Conservation (phyloP, 2,113 vertebrate species). For the Oenanthe melanoleuca region DNA sequence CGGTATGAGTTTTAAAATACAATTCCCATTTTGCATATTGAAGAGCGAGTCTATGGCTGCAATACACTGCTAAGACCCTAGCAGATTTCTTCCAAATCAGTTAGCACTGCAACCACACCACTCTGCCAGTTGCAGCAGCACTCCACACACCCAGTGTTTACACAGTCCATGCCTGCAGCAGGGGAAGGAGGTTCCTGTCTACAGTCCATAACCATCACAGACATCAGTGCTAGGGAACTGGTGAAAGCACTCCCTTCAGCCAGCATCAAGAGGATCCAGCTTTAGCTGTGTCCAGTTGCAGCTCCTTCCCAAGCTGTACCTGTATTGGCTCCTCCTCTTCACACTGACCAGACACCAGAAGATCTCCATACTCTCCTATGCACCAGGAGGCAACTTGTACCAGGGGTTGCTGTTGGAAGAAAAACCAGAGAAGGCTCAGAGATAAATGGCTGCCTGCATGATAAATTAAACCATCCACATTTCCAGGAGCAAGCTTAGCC, state of each 20-base stretch:
- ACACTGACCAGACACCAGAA: slow-evolving; percentile 95
- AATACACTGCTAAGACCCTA: not conserved
- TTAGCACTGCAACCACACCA: not conserved
- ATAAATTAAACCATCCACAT: not conserved
- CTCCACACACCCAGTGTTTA: not conserved
- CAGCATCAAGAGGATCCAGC: not conserved
- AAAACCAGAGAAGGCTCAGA: not conserved
- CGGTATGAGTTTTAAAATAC: not conserved
- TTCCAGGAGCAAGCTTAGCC: not conserved
- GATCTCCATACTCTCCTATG: slow-evolving; percentile 98
- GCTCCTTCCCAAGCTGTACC: slow-evolving; percentile 71
- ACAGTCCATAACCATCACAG: not conserved
- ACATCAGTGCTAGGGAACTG: not conserved
- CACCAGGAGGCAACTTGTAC: slow-evolving; percentile 99
- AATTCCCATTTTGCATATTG: not conserved
- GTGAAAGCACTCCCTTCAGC: not conserved
- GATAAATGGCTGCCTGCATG: not conserved
- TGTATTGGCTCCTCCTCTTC: slow-evolving; percentile 98
- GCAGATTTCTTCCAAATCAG: not conserved
- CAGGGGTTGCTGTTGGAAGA: slow-evolving; percentile 87
- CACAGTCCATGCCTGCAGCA: not conserved
- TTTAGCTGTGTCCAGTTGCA: not conserved
- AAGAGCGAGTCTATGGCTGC: not conserved
- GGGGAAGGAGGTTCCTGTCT: not conserved
- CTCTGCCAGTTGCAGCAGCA: not conserved